Conservation (phyloP, 2,888 invertebrate genomes). For the Ectemnius lituratus region DNA sequence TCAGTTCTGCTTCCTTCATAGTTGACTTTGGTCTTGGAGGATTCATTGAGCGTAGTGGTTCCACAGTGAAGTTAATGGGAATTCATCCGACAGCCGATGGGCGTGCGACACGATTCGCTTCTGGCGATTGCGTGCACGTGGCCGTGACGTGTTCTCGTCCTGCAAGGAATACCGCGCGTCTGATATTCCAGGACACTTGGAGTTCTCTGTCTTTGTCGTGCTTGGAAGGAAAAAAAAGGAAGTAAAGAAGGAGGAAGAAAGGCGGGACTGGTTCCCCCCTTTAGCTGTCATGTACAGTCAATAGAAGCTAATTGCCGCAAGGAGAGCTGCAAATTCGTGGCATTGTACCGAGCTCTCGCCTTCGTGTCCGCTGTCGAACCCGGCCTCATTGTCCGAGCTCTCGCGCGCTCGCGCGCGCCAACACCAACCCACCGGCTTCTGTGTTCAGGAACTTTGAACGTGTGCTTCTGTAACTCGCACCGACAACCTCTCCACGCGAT, state of each 20-base stretch:
- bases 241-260: constrained; percentile 11
- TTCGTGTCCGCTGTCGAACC: constrained; percentile 51
- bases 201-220: too few species aligned
- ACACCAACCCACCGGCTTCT: too few species aligned
- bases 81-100: constrained; percentile 61
- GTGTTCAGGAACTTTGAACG: too few species aligned
- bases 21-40: neutral
- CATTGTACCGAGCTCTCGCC: constrained; percentile 54
- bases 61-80: constrained; percentile 39
- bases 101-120: constrained; percentile 41
- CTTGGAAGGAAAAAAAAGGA: constrained; percentile 10
- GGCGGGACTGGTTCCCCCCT: constrained; percentile 44
- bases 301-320: constrained; percentile 63
- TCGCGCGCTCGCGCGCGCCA: constrained; percentile 10
- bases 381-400: constrained; percentile 39
- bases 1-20: neutral
- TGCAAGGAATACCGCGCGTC: constrained; percentile 1
- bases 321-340: constrained; percentile 62
- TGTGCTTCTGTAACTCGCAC: too few species aligned
- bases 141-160: constrained; percentile 36
- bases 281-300: constrained; percentile 55
- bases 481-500: too few species aligned
- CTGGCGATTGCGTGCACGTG: constrained; percentile 56
- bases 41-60: neutral
- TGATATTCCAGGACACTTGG: too few species aligned